phyloP scores from a whole-genome alignment of 2,888 invertebrate species.

The Eristalis arbustorum region DNA sequence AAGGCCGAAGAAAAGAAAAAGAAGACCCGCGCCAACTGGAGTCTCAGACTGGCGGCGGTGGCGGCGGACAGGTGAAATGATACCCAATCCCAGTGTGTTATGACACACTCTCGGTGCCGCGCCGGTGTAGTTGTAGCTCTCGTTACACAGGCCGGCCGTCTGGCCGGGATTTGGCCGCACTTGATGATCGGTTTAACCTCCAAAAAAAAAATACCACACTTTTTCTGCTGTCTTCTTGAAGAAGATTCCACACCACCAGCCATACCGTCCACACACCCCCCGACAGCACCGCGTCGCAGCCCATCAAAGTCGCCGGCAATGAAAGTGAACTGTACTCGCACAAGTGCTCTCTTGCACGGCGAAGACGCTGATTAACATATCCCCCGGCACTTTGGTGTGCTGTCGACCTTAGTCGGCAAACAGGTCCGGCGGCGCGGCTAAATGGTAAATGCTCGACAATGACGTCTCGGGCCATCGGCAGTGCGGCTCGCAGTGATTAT shows the following conservation, averaged over 20 bases:
- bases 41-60: not conserved
- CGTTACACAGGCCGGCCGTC: not conserved
- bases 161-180: slow-evolving; percentile 63
- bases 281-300: not conserved
- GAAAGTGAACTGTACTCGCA: slow-evolving; percentile 34
- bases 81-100: slow-evolving; percentile 3
- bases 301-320: not conserved
- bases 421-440: slow-evolving; percentile 35
- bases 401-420: slow-evolving; percentile 77
- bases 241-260: slow-evolving; percentile 72
- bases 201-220: slow-evolving; percentile 68
- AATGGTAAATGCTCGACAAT: slow-evolving; percentile 44
- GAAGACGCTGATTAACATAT: slow-evolving; percentile 29
- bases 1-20: slow-evolving; percentile 6
- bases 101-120: slow-evolving; percentile 38
- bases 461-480: slow-evolving; percentile 45
- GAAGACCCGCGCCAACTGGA: slow-evolving; percentile 1
- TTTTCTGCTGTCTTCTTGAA: slow-evolving; percentile 1
- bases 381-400: slow-evolving; percentile 34
- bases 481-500: not conserved
- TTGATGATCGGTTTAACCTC: slow-evolving; percentile 74
- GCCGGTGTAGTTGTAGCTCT: not conserved
- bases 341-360: slow-evolving; percentile 35
- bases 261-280: too few relatives aligned
- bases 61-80: slow-evolving; percentile 17